phyloP scores from a whole-genome alignment of 2,797 vertebrate species.

The Cryptoblepharus egeriae region DNA sequence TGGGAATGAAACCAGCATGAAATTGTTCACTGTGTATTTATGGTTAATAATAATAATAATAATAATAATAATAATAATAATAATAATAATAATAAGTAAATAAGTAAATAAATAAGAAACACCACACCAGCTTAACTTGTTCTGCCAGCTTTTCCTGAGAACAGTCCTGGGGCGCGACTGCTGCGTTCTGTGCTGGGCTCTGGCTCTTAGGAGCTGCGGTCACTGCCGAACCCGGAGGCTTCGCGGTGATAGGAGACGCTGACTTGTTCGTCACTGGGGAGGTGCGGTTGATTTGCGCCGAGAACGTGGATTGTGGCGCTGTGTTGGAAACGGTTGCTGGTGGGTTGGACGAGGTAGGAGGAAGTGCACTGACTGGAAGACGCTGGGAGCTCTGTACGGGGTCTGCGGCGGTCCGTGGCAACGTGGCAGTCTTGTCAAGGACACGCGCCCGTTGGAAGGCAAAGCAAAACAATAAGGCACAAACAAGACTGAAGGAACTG shows the following conservation, averaged over 20 bases:
- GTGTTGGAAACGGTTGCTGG: constrained; percentile 75
- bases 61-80: no score
- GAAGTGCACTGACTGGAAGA: constrained; percentile 79
- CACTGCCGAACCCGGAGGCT: constrained; percentile 83
- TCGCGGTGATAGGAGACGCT: constrained; percentile 81
- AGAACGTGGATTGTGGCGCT: constrained; percentile 74
- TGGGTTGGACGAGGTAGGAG: constrained; percentile 78
- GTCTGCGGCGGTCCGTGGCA: constrained; percentile 83
- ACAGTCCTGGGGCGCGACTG: constrained; percentile 81
- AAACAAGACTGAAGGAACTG: not conserved
- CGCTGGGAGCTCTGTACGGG: constrained; percentile 82
- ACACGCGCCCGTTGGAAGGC: constrained; percentile 29
- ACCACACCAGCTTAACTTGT: constrained; percentile 89
- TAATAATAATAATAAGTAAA: no score
- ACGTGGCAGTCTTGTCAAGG: constrained; percentile 83
- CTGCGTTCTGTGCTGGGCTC: constrained; percentile 76
- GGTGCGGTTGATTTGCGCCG: constrained; percentile 79
- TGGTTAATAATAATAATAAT: no score
- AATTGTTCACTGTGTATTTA: no score
- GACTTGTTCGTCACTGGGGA: constrained; percentile 74
- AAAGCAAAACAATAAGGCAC: not conserved
- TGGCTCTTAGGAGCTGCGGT: constrained; percentile 81
- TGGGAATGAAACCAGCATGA: no score
- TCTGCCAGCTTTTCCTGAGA: constrained; percentile 90
- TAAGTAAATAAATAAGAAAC: no score